Base-by-base conservation (phyloP, 2,888 invertebrate genomes). In the Imbricaverruca yamaguchii region DNA sequence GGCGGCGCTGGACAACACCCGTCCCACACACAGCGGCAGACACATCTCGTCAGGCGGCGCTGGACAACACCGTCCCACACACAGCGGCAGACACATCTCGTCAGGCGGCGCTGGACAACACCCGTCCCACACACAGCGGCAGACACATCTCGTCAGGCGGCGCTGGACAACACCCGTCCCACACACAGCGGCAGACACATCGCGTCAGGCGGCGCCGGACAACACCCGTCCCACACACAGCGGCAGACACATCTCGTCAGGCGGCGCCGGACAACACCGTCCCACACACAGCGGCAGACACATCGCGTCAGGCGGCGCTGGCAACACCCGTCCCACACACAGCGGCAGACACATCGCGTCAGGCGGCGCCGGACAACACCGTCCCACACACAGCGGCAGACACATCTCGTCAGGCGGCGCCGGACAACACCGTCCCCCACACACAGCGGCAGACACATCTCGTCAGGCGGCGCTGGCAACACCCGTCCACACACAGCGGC, bases 141-240 rank as follows among this genome's bases (percentile, higher is more conserved):
- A n/a, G n/a, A n/a, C n/a, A n/a, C n/a, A n/a, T n/a, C n/a, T n/a
- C n/a, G n/a, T n/a, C n/a, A n/a, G n/a, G n/a, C n/a, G n/a, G n/a
- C n/a, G n/a, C n/a, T n/a, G n/a, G n/a, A n/a, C 63, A 11, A 15
- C 18, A 8, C 13, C 63, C 18, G 63, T 13, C 18, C 1, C 63
- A 0, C 18, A 18, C 8, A 13, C 63, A 8, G 10, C 67, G 67
- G 67, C n/a, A 23, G 67, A 8, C 15, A 18, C 21, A 18, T 18
- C 18, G 1, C 63, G 18, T 13, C 85, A 77, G 85, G 86, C 57
- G 85, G 84, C 18, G 83, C 82, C 9, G 85, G 18, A 63, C 12
- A 18, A 11, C 12, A 15, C 61, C 10, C 13, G 18, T 18, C 6
- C 6, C n/a, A n/a, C n/a, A n/a, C n/a, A n/a, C n/a, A n/a, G n/a